Base-by-base conservation (phyloP, 2,113 vertebrate species). In the Coreoperca whiteheadi region DNA sequence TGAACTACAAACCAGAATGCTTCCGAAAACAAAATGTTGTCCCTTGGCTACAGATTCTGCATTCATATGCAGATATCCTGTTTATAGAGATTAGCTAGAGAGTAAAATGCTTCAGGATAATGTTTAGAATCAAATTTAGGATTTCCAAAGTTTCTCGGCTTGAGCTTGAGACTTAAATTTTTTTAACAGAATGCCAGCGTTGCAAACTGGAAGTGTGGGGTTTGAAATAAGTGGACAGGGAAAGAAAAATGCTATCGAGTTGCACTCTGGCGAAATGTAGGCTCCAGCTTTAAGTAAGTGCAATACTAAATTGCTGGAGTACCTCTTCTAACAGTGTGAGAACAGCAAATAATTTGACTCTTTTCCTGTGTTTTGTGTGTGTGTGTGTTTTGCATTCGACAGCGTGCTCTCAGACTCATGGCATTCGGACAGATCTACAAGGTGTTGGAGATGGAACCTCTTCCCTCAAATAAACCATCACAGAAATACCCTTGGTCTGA, bases 371-470 rank as follows among this genome's bases (percentile, higher is more conserved):
- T 34, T 65, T 5, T 63, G 23, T 61, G 28, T 73, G 23, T 83
- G 43, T 66, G 59, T 89, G 59, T 78, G 69, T 80, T 84, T 71
- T 93, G 85, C 91, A 8, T 93, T 79, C 88, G 90, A 53, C 91
- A 99, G 98, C 97, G 97, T 53, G 96, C 97, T 46, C 96, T 99
- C 86, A 96, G 98, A 91, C 96, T 98, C 81, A 98, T 99, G 93
- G 98, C 98, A 9, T 99, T 99, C 77, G 98, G 98, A 86, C 98
- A 99, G 91, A 99, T 99, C 94, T 99, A 98, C 93, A 99, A 98
- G 92, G 97, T 99, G 85, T 92, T 99, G 93, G 98, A 99, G 90
- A 99, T 99, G 98, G 98, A 99, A 56, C 97, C 98, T 70, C 97
- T 99, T 74, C 97, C 98, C 77, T 98, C 97, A 91, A 98, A 96